Evolutionary conservation across 1,140 invertebrate species (phyloP), one percentile per base, ranked within the genome.

Genomic region (Eumeta japonica): DNA sequence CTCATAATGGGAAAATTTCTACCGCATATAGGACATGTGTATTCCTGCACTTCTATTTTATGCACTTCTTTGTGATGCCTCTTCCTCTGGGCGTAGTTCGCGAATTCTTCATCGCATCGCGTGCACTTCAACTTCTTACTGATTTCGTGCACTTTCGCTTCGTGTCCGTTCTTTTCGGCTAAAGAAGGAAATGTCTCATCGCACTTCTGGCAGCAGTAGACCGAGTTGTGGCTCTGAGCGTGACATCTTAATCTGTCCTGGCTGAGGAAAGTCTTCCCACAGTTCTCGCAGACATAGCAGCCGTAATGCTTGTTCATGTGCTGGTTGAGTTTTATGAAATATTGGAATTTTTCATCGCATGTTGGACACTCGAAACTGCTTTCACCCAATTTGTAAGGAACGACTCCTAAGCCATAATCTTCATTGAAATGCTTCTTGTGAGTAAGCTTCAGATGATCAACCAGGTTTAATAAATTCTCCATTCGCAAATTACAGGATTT

Each of bases 231-330:
- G 1, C 44, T 55, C 0, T 58, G 15, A 0, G 50, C 35, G 36
- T 75, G 71, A 18, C 55, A 59, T 9, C 64, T 31, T 13, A 72
- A 20, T 16, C 71, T 34, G 10, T 62, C 66, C 7, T 62, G 55
- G 38, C 59, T 67, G 1, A 72, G 28, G 59, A 80, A 92, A 0
- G 81, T 82, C 52, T 91, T 92, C 1, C 79, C 79, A 52, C 90
- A 93, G 3, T 84, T 72, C 39, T 89, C 87, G 54, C 90, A 93
- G 33, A 87, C 80, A 51, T 89, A 90, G 27, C 48, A 61, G 0
- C 60, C 63, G 34, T 55, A 70, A 42, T 79, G 75, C 1, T 61
- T 50, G 28, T 68, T 67, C 63, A 76, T 67, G 24, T 78, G 77
- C 9, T 67, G 61, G 15, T 75, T 59, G 0, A 78, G 36, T 43